phyloP scores from a whole-genome alignment of 2,113 vertebrate species.

The Sphaerodactylus townsendi region DNA sequence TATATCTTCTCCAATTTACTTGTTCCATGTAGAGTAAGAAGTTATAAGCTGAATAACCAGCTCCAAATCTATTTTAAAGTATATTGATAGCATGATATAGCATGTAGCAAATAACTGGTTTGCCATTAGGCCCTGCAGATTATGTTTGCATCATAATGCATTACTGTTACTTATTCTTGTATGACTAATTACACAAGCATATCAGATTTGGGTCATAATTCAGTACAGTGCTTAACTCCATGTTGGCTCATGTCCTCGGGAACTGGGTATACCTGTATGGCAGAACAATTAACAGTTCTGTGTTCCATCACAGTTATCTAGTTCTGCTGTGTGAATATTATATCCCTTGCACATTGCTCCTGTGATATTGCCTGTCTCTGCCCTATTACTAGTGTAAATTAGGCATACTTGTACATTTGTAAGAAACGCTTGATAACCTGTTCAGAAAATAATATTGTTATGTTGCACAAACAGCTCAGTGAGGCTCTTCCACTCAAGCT shows the following conservation, averaged over 20 bases:
- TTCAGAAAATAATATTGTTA: background rate
- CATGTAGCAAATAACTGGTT: background rate
- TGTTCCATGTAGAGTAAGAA: background rate
- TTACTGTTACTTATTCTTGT: too few relatives aligned
- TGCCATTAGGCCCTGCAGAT: too few relatives aligned
- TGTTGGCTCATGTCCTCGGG: background rate
- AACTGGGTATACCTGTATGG: background rate
- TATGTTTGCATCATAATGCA: background rate
- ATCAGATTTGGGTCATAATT: background rate
- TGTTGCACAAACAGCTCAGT: background rate
- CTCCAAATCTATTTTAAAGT: background rate
- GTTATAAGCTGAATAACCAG: background rate
- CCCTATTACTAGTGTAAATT: too few relatives aligned
- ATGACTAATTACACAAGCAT: too few relatives aligned
- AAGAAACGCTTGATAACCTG: too few relatives aligned
- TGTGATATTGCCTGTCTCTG: too few relatives aligned
- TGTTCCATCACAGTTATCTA: too few relatives aligned
- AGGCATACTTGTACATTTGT: background rate
- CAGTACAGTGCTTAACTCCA: background rate
- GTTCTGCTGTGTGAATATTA: too few relatives aligned
- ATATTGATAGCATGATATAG: background rate
- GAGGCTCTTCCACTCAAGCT: background rate
- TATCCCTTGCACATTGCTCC: too few relatives aligned
- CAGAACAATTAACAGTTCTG: too few relatives aligned
- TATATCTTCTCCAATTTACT: background rate